Evolutionary conservation across 2,888 invertebrate species (phyloP).

Genomic region (Calephelis perditalis): DNA sequence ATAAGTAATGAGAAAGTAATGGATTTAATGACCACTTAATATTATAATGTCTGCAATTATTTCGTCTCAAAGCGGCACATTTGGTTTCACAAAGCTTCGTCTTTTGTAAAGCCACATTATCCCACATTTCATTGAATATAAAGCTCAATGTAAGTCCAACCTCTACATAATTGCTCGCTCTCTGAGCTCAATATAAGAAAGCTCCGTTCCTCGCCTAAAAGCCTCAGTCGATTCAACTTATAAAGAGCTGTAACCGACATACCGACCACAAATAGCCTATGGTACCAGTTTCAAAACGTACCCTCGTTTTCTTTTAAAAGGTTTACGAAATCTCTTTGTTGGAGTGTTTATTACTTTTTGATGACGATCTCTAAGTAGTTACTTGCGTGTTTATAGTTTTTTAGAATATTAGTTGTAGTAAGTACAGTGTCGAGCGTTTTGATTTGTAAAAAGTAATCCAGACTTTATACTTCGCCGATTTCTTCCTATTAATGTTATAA

Average conservation of each 20-base stretch:
- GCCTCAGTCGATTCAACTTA: slow-evolving; percentile 46
- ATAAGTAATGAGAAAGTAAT: too few relatives aligned
- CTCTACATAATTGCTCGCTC: slow-evolving; percentile 50
- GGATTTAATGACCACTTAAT: too few relatives aligned
- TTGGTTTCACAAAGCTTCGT: too few relatives aligned
- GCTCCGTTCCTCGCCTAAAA: slow-evolving; percentile 51
- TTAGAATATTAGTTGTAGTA: too few relatives aligned
- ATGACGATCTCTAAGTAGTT: not conserved
- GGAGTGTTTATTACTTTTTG: slow-evolving; percentile 10
- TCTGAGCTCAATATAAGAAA: slow-evolving; percentile 47
- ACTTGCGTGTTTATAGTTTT: too few relatives aligned
- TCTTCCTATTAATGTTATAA: too few relatives aligned
- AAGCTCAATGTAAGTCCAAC: slow-evolving; percentile 42
- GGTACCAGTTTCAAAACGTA: slow-evolving; percentile 9
- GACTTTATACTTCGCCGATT: too few relatives aligned
- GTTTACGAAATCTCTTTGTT: slow-evolving; percentile 4
- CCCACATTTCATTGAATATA: slow-evolving; percentile 39
- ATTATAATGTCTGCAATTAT: too few relatives aligned
- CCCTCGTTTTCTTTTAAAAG: slow-evolving; percentile 8
- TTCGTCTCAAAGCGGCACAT: too few relatives aligned
- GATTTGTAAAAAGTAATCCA: too few relatives aligned
- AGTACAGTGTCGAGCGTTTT: too few relatives aligned
- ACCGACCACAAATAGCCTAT: slow-evolving; percentile 9
- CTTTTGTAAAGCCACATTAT: too few relatives aligned
- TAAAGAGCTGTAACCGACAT: slow-evolving; percentile 15